phyloP scores from a whole-genome alignment of 1,140 invertebrate genomes.

The Neuroterus valhalla region DNA sequence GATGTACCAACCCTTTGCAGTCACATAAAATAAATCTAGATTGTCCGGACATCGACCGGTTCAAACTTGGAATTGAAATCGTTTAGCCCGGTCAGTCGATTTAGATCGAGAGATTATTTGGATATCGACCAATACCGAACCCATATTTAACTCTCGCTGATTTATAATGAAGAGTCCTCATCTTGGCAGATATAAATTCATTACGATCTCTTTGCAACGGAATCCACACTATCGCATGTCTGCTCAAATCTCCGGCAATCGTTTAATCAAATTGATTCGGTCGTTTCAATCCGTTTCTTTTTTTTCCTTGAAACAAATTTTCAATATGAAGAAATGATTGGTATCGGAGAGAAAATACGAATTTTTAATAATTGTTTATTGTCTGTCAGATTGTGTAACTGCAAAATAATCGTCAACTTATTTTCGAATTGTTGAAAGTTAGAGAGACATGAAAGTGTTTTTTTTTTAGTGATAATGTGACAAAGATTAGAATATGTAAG shows the following conservation, averaged over 20 bases:
- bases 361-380: not conserved
- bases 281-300: not conserved
- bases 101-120: constrained; percentile 18
- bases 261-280: constrained; percentile 20
- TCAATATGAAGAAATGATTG: not conserved
- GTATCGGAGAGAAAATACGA: not conserved
- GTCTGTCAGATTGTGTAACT: not conserved
- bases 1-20: constrained; percentile 30
- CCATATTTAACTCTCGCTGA: constrained; percentile 20
- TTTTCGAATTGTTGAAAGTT: not conserved
- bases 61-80: constrained; percentile 20
- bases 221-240: constrained; percentile 7
- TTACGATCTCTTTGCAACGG: not conserved
- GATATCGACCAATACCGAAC: constrained; percentile 23
- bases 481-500: not conserved
- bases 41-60: constrained; percentile 16
- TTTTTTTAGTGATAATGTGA: not conserved
- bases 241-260: not conserved
- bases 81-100: constrained; percentile 22
- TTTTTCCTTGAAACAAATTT: not conserved
- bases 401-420: not conserved
- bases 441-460: not conserved
- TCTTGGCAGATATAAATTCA: constrained; percentile 23
- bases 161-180: constrained; percentile 26
- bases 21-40: constrained; percentile 31